phyloP scores from a whole-genome alignment of 2,113 vertebrate genomes.

The Actenoides hombroni region DNA sequence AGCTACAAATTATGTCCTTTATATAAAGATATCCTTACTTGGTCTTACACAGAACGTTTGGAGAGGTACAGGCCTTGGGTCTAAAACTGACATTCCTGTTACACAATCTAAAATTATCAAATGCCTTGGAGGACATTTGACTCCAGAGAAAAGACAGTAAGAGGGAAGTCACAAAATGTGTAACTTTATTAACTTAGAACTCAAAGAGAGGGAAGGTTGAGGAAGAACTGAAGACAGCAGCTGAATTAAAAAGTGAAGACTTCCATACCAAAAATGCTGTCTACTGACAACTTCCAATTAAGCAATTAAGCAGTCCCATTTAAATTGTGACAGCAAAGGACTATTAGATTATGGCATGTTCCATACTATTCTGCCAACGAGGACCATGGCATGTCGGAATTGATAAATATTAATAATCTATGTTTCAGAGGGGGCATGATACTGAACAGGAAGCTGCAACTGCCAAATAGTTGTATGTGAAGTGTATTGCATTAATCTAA shows the following conservation, averaged over 20 bases:
- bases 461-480: not conserved
- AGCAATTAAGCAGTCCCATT: not conserved
- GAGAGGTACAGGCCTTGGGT: not conserved
- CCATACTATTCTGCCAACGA: not conserved
- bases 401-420: not conserved
- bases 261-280: not conserved
- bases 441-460: not conserved
- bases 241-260: not conserved
- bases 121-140: not conserved
- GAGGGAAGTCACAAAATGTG: not conserved
- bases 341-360: not conserved
- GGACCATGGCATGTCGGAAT: not conserved
- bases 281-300: not conserved
- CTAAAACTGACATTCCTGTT: not conserved
- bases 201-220: not conserved
- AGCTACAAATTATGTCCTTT: not conserved
- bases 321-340: not conserved
- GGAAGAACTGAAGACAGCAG: not conserved
- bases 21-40: not conserved
- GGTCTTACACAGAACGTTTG: not conserved
- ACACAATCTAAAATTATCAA: constrained; percentile 26
- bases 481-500: not conserved
- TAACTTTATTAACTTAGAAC: not conserved
- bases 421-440: not conserved
- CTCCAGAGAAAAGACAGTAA: not conserved